Percentiles rank a stretch among this genome's conserved stretches.
These are phyloP conservation scores for Mus minutoides DNA, from an alignment of 2,797 vertebrate species.

Conservation along the genomic window DNA sequence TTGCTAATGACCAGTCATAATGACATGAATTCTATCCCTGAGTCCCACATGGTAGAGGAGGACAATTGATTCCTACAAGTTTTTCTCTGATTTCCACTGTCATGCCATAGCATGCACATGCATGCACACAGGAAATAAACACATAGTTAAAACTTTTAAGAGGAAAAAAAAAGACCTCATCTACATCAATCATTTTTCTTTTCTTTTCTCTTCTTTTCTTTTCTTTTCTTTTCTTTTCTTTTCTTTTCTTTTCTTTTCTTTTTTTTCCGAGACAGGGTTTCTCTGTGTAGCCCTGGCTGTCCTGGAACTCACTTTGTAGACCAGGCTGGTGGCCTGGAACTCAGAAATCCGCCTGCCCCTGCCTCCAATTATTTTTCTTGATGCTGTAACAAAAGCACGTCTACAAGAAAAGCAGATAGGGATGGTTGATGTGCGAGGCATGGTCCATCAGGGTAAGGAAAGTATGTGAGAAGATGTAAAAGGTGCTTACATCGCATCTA, in stretches of 20 bases:
- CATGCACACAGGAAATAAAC: background rate
- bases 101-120: no score
- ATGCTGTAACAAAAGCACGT: background rate
- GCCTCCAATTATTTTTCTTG: background rate
- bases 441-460: background rate
- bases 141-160: background rate
- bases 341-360: no score
- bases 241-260: no score
- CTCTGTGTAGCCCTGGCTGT: no score
- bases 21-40: background rate
- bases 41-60: background rate
- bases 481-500: rapidly evolving
- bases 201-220: no score
- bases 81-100: background rate
- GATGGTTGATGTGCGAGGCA: no score
- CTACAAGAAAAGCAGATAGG: background rate
- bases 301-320: no score
- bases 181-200: background rate
- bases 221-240: no score
- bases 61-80: background rate
- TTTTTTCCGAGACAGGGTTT: no score
- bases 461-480: no score
- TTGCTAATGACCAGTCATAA: no score
- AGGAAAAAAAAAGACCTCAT: background rate
- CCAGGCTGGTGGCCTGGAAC: no score